phyloP scores from a whole-genome alignment of 2,888 invertebrate genomes.

The Rotaria macrura region DNA sequence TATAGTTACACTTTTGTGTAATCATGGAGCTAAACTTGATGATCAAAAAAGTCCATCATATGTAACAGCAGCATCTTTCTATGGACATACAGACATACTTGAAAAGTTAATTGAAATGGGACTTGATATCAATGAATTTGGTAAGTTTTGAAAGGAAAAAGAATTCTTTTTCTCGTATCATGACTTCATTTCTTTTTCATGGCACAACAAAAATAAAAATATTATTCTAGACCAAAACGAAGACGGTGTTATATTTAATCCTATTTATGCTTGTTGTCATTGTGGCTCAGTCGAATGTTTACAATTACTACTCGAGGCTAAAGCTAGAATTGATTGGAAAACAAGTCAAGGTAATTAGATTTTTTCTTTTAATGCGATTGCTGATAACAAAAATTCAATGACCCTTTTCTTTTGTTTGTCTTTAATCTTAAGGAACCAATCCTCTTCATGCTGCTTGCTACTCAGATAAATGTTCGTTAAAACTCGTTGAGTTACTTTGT shows the following conservation, averaged over 20 bases:
- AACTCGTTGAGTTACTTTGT: neutral
- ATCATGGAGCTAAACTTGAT: neutral
- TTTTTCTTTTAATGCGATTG: neutral
- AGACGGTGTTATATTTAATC: neutral
- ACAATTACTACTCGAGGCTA: neutral
- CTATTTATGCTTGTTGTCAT: slow-evolving; percentile 13
- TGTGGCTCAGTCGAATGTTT: neutral
- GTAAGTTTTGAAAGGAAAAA: neutral
- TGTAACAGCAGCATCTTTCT: neutral
- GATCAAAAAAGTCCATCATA: slow-evolving; percentile 2
- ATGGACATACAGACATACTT: neutral
- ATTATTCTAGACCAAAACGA: neutral
- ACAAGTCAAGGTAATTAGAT: slow-evolving; percentile 13
- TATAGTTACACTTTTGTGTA: neutral
- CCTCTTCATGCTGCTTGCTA: neutral
- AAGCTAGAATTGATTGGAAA: slow-evolving; percentile 17
- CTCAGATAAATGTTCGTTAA: neutral
- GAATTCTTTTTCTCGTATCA: too few relatives aligned
- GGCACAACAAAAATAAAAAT: too few relatives aligned
- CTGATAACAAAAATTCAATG: neutral
- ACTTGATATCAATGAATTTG: slow-evolving; percentile 1
- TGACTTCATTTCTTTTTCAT: too few relatives aligned
- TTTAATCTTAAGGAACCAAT: neutral
- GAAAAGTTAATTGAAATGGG: neutral
- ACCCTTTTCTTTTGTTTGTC: neutral